Evolutionary conservation across 1,140 invertebrate species (phyloP).

Genomic region (Cydia splendana): DNA sequence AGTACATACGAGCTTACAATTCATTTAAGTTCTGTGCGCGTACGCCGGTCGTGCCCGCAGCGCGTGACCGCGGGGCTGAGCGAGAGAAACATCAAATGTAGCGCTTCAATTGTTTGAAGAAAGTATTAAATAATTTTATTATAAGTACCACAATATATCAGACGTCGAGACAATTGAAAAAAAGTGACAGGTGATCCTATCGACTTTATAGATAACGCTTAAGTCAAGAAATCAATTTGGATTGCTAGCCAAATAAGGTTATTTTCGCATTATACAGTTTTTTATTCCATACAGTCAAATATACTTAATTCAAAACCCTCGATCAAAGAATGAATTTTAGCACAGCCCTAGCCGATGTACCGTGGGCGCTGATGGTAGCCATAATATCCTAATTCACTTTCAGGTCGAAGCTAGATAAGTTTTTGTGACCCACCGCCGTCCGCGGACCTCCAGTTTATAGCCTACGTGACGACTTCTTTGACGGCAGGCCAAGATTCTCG

Average conservation of each 20-base stretch:
- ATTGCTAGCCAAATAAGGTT: no score
- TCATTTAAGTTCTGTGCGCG: slow-evolving; percentile 54
- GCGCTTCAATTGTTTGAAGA: slow-evolving; percentile 18
- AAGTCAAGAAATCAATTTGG: not conserved
- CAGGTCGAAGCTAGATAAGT: slow-evolving; percentile 43
- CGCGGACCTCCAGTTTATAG: slow-evolving; percentile 55
- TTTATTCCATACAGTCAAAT: no score
- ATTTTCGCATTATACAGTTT: no score
- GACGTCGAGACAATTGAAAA: not conserved
- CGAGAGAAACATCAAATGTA: slow-evolving; percentile 27
- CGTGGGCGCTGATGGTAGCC: not conserved
- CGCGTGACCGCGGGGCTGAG: slow-evolving; percentile 42
- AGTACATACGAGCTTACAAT: slow-evolving; percentile 47
- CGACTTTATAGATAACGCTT: not conserved
- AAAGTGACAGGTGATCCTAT: not conserved
- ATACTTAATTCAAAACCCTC: no score
- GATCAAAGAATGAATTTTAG: not conserved
- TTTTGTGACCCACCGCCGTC: slow-evolving; percentile 52
- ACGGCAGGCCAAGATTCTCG: slow-evolving; percentile 36
- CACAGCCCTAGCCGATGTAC: not conserved
- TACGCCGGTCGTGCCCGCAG: slow-evolving; percentile 49
- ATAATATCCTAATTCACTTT: slow-evolving; percentile 49
- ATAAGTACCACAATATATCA: not conserved
- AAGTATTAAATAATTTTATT: slow-evolving; percentile 12
- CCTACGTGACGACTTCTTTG: slow-evolving; percentile 56